Base-by-base conservation (phyloP, 2,113 vertebrate genomes). In the Gadus chalcogrammus region DNA sequence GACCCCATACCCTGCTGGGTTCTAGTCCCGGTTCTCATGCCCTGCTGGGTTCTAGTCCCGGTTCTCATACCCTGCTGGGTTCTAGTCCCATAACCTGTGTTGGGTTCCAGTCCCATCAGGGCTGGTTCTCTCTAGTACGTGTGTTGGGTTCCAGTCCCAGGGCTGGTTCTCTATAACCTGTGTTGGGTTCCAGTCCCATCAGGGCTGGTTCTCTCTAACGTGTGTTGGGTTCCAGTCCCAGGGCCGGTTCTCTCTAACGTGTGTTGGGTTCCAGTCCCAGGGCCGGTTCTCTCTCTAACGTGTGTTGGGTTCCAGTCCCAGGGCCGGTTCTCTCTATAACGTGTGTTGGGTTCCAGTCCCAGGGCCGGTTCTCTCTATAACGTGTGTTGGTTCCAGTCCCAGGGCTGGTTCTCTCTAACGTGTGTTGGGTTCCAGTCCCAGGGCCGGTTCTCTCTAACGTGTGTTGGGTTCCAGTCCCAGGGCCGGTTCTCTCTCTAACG, bases 31-130 rank as follows among this genome's bases (percentile, higher is more conserved):
- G 91, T 96, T 5, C 28, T 20, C 28, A 31, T 31, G 2, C 28
- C 28, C 94, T 31, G 96, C 53, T 20, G 96, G 52, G 24, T 24
- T 24, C 24, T 3, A 24, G 24, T 24, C 24, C 24, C 24, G 24
- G 24, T 24, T 24, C 24, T 4, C 24, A 24, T 24, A 24, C 1
- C 24, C 94, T 24, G 24, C 4, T 24, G 24, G 24, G 58, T 60
- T 20, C 20, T n/a, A 18, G 17, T 60, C 22, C 4, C 8, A 4
- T n/a, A n/a, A 12, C 63, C 18, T 63, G 38, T 52, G 3, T 65
- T 20, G 5, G 24, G 61, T 78, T 79, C 22, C 88, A 99, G 97
- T 99, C 97, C 88, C 97, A n/a, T n/a, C n/a, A 98, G 91, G 97
- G 96, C 53, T 93, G 97, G 1, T 95, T 24, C 24, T 24, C 24